phyloP scores from a whole-genome alignment of 2,113 vertebrate genomes.

The Panthera tigris region DNA sequence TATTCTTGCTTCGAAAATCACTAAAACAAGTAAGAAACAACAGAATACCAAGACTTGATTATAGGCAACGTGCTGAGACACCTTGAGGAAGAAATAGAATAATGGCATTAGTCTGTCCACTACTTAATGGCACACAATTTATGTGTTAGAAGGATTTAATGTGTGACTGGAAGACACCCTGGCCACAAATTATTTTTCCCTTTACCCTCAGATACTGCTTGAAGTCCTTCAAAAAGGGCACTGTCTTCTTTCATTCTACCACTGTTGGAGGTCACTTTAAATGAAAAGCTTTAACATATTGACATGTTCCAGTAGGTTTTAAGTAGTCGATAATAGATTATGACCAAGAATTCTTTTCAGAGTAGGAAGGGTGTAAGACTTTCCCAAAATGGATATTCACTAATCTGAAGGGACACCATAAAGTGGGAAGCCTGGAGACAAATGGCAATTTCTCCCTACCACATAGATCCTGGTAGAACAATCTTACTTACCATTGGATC shows the following conservation, averaged over 20 bases:
- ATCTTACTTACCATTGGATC: neutral
- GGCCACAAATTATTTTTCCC: neutral
- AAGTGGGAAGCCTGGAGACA: neutral
- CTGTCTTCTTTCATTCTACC: neutral
- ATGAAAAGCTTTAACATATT: neutral
- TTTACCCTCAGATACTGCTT: neutral
- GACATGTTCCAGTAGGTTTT: neutral
- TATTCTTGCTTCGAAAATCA: constrained; percentile 36
- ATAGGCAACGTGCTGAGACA: neutral
- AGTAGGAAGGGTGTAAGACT: neutral
- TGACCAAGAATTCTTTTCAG: neutral
- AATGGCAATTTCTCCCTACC: neutral
- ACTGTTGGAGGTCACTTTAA: neutral
- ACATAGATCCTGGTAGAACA: neutral
- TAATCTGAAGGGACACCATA: neutral
- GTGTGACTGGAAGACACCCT: neutral
- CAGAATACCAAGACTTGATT: neutral
- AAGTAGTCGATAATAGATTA: neutral
- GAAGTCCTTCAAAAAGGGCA: neutral
- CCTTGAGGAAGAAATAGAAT: neutral
- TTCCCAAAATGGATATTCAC: neutral
- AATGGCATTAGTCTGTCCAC: neutral
- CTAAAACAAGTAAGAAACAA: constrained; percentile 3
- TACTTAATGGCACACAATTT: neutral
- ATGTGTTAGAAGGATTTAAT: neutral